Conservation (phyloP, 2,888 invertebrate genomes). For the Acrobeloides nanus region DNA sequence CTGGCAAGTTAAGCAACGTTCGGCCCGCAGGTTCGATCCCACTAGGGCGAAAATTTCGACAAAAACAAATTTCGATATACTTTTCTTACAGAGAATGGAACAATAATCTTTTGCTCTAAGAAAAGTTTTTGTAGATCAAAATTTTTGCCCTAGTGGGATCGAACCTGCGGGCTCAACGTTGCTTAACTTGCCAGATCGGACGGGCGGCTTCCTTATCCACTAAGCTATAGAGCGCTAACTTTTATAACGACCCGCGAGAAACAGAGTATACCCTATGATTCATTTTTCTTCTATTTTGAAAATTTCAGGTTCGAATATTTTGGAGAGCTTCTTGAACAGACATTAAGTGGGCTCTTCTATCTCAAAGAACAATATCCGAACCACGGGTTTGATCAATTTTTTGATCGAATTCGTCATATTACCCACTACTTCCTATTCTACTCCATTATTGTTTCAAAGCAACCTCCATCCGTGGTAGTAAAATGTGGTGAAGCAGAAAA, state of each 20-base stretch:
- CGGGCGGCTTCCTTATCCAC: too few relatives aligned
- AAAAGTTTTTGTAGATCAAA: too few relatives aligned
- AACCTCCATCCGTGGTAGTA: slow-evolving; percentile 51
- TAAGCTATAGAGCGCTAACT: too few relatives aligned
- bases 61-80: too few relatives aligned
- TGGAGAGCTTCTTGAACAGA: slow-evolving; percentile 50
- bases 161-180: too few relatives aligned
- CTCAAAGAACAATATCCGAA: slow-evolving; percentile 44
- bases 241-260: background rate
- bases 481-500: slow-evolving; percentile 53
- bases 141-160: too few relatives aligned
- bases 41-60: too few relatives aligned
- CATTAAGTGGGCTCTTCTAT: slow-evolving; percentile 43
- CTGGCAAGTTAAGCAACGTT: too few relatives aligned
- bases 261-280: background rate
- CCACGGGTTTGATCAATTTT: slow-evolving; percentile 42
- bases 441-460: slow-evolving; percentile 49
- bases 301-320: slow-evolving; percentile 47
- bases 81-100: too few relatives aligned
- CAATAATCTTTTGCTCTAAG: too few relatives aligned
- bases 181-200: too few relatives aligned
- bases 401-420: slow-evolving; percentile 32
- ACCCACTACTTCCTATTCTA: slow-evolving; percentile 52
- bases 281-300: background rate
- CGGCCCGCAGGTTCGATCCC: too few relatives aligned